Evolutionary conservation across 2,888 invertebrate species (phyloP).

Genomic region (Campoplex nolae): DNA sequence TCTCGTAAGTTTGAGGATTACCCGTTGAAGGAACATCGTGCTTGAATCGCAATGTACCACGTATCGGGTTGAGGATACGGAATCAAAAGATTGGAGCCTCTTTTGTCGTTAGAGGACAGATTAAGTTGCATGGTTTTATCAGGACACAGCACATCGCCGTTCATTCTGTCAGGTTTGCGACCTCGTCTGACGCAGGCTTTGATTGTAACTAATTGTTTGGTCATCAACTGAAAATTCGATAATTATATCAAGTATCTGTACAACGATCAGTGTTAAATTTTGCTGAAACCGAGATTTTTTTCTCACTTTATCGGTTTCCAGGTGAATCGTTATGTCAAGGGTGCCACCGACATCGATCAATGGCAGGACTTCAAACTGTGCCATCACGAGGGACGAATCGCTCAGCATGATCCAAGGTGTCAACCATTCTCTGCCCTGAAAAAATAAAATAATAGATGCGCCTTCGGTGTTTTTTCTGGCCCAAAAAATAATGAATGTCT

Average conservation of each 20-base stretch:
- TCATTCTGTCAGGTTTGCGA: constrained; percentile 77
- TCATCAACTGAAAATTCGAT: constrained; percentile 72
- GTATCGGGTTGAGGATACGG: constrained; percentile 85
- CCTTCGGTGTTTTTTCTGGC: too few species aligned
- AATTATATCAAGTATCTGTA: background rate
- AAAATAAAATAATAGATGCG: too few species aligned
- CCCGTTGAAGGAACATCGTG: constrained; percentile 82
- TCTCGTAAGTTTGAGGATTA: constrained; percentile 70
- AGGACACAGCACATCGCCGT: constrained; percentile 77
- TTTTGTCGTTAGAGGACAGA: constrained; percentile 76
- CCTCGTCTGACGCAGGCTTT: constrained; percentile 81
- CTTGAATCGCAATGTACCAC: constrained; percentile 84
- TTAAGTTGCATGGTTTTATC: constrained; percentile 75
- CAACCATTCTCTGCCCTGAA: constrained; percentile 84
- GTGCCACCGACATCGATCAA: constrained; percentile 85
- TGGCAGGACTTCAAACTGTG: constrained; percentile 84
- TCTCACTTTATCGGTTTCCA: constrained; percentile 82
- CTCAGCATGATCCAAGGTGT: constrained; percentile 84
- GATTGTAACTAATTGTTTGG: constrained; percentile 76
- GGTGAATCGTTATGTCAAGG: constrained; percentile 82
- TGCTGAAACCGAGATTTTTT: background rate
- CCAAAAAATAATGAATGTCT: background rate
- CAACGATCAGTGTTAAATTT: background rate
- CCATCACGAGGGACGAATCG: constrained; percentile 81
- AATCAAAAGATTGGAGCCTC: constrained; percentile 79